phyloP scores from a whole-genome alignment of 2,113 vertebrate species.

The Lamprologus callipterus region DNA sequence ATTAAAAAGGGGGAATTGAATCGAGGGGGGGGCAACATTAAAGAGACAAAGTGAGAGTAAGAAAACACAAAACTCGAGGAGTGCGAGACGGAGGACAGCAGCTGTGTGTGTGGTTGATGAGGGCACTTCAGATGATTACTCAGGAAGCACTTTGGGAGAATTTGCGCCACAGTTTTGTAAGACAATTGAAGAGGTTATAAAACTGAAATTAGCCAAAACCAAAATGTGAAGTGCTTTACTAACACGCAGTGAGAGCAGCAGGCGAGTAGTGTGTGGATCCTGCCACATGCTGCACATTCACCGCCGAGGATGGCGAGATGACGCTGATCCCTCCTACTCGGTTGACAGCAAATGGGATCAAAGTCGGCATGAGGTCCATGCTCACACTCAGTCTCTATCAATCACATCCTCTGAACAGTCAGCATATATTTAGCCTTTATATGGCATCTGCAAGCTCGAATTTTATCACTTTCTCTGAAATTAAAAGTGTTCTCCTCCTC shows the following conservation, averaged over 20 bases:
- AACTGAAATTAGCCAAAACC: background rate
- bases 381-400: background rate
- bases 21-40: background rate
- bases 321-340: slow-evolving; percentile 19
- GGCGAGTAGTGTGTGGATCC: background rate
- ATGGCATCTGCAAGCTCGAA: background rate
- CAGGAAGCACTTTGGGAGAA: slow-evolving; percentile 29
- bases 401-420: background rate
- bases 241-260: background rate
- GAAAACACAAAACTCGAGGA: background rate
- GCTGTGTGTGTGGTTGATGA: background rate
- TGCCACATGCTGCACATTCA: background rate
- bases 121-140: slow-evolving; percentile 38
- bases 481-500: background rate
- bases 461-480: background rate
- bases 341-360: background rate
- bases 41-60: background rate
- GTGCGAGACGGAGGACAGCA: background rate
- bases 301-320: background rate
- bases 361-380: background rate
- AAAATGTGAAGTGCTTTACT: background rate
- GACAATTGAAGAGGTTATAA: background rate
- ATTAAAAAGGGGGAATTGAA: background rate
- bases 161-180: background rate
- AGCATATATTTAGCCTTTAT: background rate